These are phyloP conservation scores for Dissostichus mawsoni DNA, from an alignment of 2,113 vertebrate genomes.

Conservation along the genomic window DNA sequence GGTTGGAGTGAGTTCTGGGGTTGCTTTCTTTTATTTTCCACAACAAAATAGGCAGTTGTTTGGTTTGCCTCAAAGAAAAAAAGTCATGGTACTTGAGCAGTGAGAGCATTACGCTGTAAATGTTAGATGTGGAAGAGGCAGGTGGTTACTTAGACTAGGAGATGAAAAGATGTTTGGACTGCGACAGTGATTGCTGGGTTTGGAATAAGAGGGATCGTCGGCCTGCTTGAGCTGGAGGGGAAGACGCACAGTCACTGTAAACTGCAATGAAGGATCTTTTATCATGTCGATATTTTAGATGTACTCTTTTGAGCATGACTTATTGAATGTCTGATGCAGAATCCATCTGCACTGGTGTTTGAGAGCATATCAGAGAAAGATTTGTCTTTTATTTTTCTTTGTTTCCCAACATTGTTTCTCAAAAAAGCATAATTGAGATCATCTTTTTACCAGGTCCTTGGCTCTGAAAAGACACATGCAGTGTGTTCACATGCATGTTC, in stretches of 20 bases:
- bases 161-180: conserved; percentile 27
- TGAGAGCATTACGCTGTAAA: conserved; percentile 17
- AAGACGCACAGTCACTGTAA: not conserved
- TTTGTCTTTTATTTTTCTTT: not conserved
- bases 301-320: not conserved
- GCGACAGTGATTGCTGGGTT: conserved; percentile 44
- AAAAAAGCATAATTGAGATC: too few relatives aligned
- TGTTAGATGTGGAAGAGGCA: conserved; percentile 20
- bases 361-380: not conserved
- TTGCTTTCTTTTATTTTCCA: not conserved
- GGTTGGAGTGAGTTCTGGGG: conserved; percentile 6
- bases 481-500: too few relatives aligned
- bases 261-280: not conserved
- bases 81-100: conserved; percentile 28
- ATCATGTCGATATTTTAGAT: not conserved
- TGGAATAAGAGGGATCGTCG: conserved; percentile 18
- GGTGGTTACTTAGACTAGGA: conserved; percentile 4
- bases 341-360: not conserved
- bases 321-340: conserved; percentile 14
- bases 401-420: too few relatives aligned
- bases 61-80: conserved; percentile 29
- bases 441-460: too few relatives aligned
- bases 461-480: not conserved
- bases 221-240: not conserved
- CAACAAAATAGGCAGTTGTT: conserved; percentile 8